These are phyloP conservation scores for Agriopis aurantiaria DNA, from an alignment of 2,888 invertebrate species.

Conservation along the genomic window DNA sequence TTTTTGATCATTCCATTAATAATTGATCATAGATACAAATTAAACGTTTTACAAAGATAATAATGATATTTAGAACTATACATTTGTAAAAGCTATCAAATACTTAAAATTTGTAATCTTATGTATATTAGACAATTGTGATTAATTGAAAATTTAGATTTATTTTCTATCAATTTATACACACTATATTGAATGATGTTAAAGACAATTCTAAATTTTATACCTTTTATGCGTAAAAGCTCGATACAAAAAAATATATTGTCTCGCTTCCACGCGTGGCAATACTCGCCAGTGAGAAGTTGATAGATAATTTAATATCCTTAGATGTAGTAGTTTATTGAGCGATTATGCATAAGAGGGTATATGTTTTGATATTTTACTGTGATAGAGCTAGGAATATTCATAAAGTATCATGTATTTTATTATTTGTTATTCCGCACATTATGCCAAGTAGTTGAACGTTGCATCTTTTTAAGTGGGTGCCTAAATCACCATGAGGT, in stretches of 20 bases:
- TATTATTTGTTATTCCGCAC: constrained; percentile 15
- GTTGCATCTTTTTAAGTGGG: background rate
- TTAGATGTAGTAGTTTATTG: too few relatives aligned
- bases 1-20: constrained; percentile 48
- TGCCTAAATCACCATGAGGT: background rate
- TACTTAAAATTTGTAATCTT: constrained; percentile 5
- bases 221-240: too few relatives aligned
- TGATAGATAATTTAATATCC: too few relatives aligned
- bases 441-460: background rate
- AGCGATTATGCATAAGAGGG: too few relatives aligned
- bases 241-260: too few relatives aligned
- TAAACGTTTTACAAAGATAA: constrained; percentile 11
- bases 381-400: constrained; percentile 84
- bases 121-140: constrained; percentile 12
- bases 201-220: constrained; percentile 36
- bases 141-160: constrained; percentile 3
- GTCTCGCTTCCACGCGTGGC: too few relatives aligned
- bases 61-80: constrained; percentile 7
- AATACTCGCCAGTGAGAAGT: too few relatives aligned
- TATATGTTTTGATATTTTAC: constrained; percentile 76
- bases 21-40: constrained; percentile 22
- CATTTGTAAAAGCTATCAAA: background rate
- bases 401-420: constrained; percentile 37
- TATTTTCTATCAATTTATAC: constrained; percentile 2
- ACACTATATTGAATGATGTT: constrained; percentile 13